Conservation (phyloP, 2,888 invertebrate genomes). For the Gerosis bhagava region DNA sequence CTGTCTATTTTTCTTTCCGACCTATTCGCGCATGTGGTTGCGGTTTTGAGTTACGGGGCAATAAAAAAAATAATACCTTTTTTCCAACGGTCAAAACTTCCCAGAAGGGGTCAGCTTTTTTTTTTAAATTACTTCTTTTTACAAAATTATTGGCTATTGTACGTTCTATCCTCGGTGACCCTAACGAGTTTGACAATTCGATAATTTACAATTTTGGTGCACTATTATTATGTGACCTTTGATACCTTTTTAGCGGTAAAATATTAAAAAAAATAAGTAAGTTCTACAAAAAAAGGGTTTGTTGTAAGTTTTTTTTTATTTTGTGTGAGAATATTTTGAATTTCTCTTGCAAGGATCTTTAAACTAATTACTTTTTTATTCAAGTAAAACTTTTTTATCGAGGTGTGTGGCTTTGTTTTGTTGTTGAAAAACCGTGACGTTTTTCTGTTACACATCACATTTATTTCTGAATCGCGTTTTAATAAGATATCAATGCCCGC, state of each 20-base stretch:
- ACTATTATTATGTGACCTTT: conserved; percentile 41
- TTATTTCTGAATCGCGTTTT: too few relatives aligned
- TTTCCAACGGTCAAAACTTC: conserved; percentile 54
- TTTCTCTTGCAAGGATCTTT: too few relatives aligned
- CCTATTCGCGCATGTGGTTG: conserved; percentile 61
- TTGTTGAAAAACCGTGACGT: too few relatives aligned
- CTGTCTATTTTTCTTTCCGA: conserved; percentile 71
- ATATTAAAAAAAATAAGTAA: neutral
- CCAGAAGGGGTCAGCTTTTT: conserved; percentile 69
- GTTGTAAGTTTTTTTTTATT: too few relatives aligned
- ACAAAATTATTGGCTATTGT: conserved; percentile 50
- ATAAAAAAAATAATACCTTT: conserved; percentile 46
- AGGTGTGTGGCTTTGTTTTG: too few relatives aligned
- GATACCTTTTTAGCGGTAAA: too few relatives aligned
- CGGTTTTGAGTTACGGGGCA: conserved; percentile 64
- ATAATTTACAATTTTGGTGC: conserved; percentile 39
- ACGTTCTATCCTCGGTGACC: conserved; percentile 42
- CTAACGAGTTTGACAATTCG: conserved; percentile 37
- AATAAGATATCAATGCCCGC: too few relatives aligned
- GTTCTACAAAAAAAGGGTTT: conserved; percentile 4
- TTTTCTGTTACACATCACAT: too few relatives aligned
- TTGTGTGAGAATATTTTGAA: conserved; percentile 9
- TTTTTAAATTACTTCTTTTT: conserved; percentile 41
- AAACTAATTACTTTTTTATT: too few relatives aligned
- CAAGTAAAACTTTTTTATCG: too few relatives aligned